Conservation (phyloP, 2,888 invertebrate species). For the Scrobipalpa atriplicella region DNA sequence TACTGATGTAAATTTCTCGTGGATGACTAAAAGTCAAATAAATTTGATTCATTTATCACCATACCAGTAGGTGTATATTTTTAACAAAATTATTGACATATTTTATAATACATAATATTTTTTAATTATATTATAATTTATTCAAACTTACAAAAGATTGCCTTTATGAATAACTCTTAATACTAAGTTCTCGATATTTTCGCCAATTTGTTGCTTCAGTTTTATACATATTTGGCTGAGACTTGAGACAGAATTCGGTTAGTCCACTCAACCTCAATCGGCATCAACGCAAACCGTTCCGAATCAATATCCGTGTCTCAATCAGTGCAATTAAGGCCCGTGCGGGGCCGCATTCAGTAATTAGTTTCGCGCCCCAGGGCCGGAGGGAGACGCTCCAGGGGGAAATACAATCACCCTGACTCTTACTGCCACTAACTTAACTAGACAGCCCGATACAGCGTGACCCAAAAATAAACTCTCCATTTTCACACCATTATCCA, state of each 20-base stretch:
- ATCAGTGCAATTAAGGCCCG: slow-evolving; percentile 78
- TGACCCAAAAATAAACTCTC: slow-evolving; percentile 24
- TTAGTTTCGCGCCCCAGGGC: slow-evolving; percentile 67
- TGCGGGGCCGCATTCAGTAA: slow-evolving; percentile 68
- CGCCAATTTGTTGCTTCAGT: too few relatives aligned
- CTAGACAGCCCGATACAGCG: slow-evolving; percentile 25
- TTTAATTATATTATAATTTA: too few relatives aligned
- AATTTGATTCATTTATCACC: too few relatives aligned
- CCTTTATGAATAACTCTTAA: too few relatives aligned
- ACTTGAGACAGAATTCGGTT: neutral
- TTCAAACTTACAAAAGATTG: too few relatives aligned
- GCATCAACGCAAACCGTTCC: slow-evolving; percentile 65
- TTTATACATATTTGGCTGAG: too few relatives aligned
- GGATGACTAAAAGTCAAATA: too few relatives aligned
- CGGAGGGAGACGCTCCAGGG: slow-evolving; percentile 44
- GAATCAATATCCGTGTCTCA: slow-evolving; percentile 81
- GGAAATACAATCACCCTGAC: slow-evolving; percentile 20
- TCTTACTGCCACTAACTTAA: slow-evolving; percentile 24
- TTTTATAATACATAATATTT: too few relatives aligned
- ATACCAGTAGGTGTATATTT: too few relatives aligned
- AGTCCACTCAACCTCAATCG: slow-evolving; percentile 28
- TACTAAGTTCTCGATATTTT: too few relatives aligned
- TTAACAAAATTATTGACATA: too few relatives aligned
- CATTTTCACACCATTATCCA: slow-evolving; percentile 22
- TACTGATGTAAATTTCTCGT: too few relatives aligned